Percentiles rank a stretch among this genome's conserved stretches.
These are phyloP conservation scores for Macrosteles quadrilineatus DNA, from an alignment of 1,140 invertebrate species.

Conservation along the genomic window DNA sequence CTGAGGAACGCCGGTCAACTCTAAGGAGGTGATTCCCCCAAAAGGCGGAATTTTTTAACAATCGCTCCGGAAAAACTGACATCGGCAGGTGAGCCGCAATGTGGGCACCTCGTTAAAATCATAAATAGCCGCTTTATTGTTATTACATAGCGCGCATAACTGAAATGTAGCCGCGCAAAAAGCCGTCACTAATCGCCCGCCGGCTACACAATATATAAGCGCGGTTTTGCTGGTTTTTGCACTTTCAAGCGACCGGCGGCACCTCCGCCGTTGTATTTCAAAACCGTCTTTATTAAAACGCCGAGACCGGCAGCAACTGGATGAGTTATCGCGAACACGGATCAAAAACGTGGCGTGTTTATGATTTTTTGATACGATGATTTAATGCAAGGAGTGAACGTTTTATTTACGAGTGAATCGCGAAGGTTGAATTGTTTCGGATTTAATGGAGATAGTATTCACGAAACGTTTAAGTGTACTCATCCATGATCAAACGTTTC, in stretches of 20 bases:
- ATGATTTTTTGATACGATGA: no score
- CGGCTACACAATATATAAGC: slow-evolving; percentile 21
- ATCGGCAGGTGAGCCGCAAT: background rate
- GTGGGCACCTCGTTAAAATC: background rate
- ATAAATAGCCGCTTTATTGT: slow-evolving; percentile 29
- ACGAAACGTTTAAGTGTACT: no score
- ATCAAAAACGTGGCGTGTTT: no score
- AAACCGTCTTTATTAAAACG: slow-evolving; percentile 30
- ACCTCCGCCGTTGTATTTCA: slow-evolving; percentile 11
- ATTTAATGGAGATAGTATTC: no score
- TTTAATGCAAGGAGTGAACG: no score
- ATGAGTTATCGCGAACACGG: no score
- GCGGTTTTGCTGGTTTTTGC: slow-evolving; percentile 23
- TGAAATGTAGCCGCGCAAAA: slow-evolving; percentile 16
- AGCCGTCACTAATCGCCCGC: slow-evolving; percentile 21
- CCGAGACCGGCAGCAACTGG: background rate
- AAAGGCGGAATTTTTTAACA: no score
- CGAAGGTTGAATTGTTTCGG: no score
- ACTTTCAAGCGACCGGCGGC: background rate
- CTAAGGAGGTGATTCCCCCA: no score
- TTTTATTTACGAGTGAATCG: no score
- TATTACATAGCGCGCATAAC: slow-evolving; percentile 25
- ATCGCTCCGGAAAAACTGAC: background rate
- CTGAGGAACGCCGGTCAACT: no score
- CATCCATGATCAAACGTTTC: no score